Evolutionary conservation across 2,113 vertebrate species (phyloP).

Genomic region (Sisor rabdophorus): DNA sequence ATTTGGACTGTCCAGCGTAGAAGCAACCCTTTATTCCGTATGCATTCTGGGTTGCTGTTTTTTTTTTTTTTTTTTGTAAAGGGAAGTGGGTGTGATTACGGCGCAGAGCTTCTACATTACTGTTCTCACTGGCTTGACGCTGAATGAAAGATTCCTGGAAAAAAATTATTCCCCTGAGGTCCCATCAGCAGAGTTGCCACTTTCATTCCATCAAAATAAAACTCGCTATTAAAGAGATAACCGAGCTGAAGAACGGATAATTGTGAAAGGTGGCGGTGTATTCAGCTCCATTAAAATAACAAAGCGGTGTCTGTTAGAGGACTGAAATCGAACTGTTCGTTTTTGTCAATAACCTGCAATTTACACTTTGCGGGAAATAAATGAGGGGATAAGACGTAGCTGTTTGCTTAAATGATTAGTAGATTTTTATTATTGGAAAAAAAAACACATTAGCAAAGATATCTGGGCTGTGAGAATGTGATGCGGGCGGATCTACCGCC

Average conservation of each 20-base stretch:
- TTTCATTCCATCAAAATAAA: conserved; percentile 37
- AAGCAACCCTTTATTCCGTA: conserved; percentile 27
- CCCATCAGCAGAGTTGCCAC: conserved; percentile 20
- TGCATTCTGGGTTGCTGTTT: no score
- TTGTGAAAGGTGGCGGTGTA: conserved; percentile 41
- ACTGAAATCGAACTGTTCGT: conserved; percentile 15
- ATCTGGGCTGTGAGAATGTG: not conserved
- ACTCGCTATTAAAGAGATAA: conserved; percentile 53
- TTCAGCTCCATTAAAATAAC: conserved; percentile 39
- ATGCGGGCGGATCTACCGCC: not conserved
- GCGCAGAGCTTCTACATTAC: conserved; percentile 24
- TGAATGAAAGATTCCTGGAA: conserved; percentile 39
- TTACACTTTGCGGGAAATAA: conserved; percentile 11
- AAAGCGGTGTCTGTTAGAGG: conserved; percentile 28
- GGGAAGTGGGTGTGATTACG: conserved; percentile 34
- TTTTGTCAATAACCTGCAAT: conserved; percentile 28
- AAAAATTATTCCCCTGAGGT: not conserved
- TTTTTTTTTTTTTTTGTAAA: conserved; percentile 39
- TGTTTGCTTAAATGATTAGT: conserved; percentile 23
- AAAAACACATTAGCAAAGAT: not conserved
- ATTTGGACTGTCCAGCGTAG: conserved; percentile 29
- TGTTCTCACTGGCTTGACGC: conserved; percentile 29
- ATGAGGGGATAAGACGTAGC: conserved; percentile 9
- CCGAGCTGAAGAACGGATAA: conserved; percentile 43
- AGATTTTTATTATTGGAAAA: not conserved